Conservation (phyloP, 2,113 vertebrate species). For the Protobothrops mucrosquamatus region DNA sequence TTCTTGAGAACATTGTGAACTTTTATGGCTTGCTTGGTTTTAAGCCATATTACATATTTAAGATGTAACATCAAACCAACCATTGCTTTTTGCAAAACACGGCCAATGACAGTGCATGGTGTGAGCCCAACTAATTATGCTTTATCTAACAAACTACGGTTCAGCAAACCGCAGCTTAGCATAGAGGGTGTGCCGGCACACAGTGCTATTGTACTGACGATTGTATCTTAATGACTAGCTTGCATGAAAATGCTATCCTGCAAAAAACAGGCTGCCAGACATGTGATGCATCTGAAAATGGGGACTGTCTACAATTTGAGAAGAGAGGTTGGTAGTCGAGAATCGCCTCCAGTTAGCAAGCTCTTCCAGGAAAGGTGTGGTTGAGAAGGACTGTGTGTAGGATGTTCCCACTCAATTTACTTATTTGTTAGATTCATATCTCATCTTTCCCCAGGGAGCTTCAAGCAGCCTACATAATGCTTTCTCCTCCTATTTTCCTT, state of each 20-base stretch:
- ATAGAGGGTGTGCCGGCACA: background rate
- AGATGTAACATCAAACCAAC: background rate
- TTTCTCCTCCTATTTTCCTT: background rate
- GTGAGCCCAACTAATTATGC: background rate
- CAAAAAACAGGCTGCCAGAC: background rate
- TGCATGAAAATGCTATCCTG: background rate
- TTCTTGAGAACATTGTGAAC: background rate
- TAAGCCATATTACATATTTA: background rate
- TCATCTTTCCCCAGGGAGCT: background rate
- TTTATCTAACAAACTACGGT: background rate
- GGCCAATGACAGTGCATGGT: background rate
- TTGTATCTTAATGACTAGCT: background rate
- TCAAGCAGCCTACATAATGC: background rate
- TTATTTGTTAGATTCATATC: background rate
- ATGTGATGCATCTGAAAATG: background rate
- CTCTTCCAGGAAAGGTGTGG: background rate
- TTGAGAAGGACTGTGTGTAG: background rate
- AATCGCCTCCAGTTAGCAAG: background rate
- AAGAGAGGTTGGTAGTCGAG: background rate
- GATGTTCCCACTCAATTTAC: background rate
- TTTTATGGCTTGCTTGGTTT: background rate
- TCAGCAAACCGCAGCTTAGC: background rate
- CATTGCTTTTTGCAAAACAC: background rate
- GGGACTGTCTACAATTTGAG: background rate
- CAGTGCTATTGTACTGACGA: background rate